phyloP scores from a whole-genome alignment of 2,113 vertebrate species.

The Heterocephalus glaber region DNA sequence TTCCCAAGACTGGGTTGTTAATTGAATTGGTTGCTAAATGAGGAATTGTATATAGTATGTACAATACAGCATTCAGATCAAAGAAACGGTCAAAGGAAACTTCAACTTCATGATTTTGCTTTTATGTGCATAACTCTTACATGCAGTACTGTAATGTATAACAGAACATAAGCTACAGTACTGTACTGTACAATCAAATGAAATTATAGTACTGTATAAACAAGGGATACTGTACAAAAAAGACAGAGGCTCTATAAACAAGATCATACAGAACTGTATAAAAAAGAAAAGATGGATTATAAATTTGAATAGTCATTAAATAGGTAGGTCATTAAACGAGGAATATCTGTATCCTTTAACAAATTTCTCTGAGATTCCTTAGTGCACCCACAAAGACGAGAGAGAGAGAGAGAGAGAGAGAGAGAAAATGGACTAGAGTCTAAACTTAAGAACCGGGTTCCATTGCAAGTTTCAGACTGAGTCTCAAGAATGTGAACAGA shows the following conservation, averaged over 20 bases:
- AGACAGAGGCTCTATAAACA: not conserved
- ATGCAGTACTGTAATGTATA: not conserved
- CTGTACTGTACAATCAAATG: not conserved
- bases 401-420: not conserved
- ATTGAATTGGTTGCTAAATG: not conserved
- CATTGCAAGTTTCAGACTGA: not conserved
- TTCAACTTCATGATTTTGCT: not conserved
- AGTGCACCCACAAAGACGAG: not conserved
- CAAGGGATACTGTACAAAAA: not conserved
- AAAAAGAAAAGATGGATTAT: not conserved
- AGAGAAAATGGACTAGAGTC: not conserved
- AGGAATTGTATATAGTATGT: not conserved
- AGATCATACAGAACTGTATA: not conserved
- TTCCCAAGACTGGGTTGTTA: not conserved
- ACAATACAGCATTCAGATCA: not conserved
- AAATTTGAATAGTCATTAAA: not conserved
- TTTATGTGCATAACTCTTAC: not conserved
- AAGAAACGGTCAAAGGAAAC: not conserved
- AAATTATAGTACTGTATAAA: not conserved
- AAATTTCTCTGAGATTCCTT: not conserved
- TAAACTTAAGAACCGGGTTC: not conserved
- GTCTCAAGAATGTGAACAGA: not conserved
- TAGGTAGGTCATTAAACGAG: not conserved
- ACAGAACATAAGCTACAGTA: not conserved
- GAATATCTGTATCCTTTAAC: not conserved